Percentiles rank a stretch among this genome's conserved stretches.
Evolutionary conservation across 2,797 vertebrate genomes (phyloP).

Genomic region (Lepus oiostolus): DNA sequence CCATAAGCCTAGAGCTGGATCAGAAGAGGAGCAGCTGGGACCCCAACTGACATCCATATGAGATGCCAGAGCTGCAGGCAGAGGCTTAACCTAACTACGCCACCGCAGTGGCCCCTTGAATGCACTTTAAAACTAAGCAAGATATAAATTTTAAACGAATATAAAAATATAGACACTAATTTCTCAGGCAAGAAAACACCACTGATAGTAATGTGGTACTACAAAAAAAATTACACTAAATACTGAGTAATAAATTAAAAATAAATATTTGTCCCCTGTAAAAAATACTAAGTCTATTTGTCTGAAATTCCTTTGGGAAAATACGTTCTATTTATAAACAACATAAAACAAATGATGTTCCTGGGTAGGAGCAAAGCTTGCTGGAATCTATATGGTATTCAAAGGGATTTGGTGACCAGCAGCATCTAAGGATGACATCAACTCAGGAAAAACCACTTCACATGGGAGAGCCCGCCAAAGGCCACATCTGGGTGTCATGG

Average conservation of each 20-base stretch:
- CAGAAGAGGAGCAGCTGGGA: too few species aligned
- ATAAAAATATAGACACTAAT: conserved; percentile 58
- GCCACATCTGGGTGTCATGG: not conserved
- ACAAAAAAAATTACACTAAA: conserved; percentile 23
- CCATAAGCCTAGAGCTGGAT: too few species aligned
- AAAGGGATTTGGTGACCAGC: not conserved
- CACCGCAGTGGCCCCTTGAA: not conserved
- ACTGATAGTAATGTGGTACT: not conserved
- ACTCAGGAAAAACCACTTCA: not conserved
- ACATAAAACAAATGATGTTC: conserved; percentile 9
- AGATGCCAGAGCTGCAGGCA: too few species aligned
- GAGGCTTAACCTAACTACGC: too few species aligned
- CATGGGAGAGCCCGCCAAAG: not conserved
- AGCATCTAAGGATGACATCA: not conserved
- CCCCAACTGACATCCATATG: too few species aligned
- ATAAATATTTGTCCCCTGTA: conserved; percentile 9
- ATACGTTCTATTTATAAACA: conserved; percentile 38
- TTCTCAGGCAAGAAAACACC: conserved; percentile 54
- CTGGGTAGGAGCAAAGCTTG: not conserved
- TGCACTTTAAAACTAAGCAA: conserved; percentile 45
- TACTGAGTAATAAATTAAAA: conserved; percentile 40
- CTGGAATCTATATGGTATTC: not conserved
- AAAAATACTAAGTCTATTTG: conserved; percentile 31
- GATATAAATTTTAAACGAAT: conserved; percentile 48
- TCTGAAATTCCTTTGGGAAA: conserved; percentile 39